Percentiles rank a stretch among this genome's conserved stretches.
Conservation (phyloP, 2,888 invertebrate species). For the Crocallis elinguaria region DNA sequence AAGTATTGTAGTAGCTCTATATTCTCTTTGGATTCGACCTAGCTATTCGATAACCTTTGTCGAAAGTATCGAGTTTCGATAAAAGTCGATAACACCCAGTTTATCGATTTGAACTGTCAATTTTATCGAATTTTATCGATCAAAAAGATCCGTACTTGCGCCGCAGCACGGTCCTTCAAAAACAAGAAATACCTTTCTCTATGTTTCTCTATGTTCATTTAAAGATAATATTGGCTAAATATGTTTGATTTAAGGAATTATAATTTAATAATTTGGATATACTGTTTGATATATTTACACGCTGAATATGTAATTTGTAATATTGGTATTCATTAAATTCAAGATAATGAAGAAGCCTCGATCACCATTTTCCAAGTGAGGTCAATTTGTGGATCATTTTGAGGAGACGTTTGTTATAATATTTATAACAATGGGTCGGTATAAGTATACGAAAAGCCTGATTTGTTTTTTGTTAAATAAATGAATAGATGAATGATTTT, state of each 20-base stretch:
- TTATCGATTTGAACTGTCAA: too few relatives aligned
- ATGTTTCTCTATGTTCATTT: not conserved
- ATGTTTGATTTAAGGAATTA: too few relatives aligned
- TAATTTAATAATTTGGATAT: too few relatives aligned
- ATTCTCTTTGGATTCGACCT: too few relatives aligned
- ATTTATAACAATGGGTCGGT: constrained; percentile 66
- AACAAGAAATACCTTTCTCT: not conserved
- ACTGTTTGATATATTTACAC: not conserved
- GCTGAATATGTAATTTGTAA: not conserved
- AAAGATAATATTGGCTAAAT: not conserved
- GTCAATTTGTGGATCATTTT: constrained; percentile 1
- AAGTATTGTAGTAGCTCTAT: too few relatives aligned
- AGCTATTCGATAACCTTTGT: too few relatives aligned
- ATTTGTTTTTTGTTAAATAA: constrained; percentile 27
- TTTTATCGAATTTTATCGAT: too few relatives aligned
- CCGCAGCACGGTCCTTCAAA: too few relatives aligned
- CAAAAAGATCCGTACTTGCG: too few relatives aligned
- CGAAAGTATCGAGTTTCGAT: too few relatives aligned
- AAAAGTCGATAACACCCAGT: too few relatives aligned
- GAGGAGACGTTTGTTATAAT: constrained; percentile 66
- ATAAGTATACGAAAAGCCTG: constrained; percentile 19
- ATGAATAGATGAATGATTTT: constrained; percentile 3
- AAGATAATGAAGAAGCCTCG: not conserved
- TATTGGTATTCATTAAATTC: not conserved
- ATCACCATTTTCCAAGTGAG: not conserved